Percentiles rank a stretch among this genome's conserved stretches.
Evolutionary conservation across 2,113 vertebrate genomes (phyloP).

Genomic region (Corythoichthys intestinalis): DNA sequence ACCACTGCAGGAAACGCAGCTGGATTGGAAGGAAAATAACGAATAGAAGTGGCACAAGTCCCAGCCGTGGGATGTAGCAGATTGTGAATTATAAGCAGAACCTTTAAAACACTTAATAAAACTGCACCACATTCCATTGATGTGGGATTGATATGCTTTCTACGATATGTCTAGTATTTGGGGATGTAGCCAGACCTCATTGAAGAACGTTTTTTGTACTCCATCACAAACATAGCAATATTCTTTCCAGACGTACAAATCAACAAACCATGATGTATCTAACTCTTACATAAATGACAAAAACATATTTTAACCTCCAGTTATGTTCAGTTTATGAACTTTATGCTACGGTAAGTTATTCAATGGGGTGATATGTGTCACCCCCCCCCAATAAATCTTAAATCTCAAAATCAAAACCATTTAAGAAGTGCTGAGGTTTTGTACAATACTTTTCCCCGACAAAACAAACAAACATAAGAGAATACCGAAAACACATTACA

Average conservation of each 20-base stretch:
- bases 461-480: no score
- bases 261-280: neutral
- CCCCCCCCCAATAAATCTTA: no score
- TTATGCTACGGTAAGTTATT: no score
- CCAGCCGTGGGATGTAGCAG: slow-evolving; percentile 17
- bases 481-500: no score
- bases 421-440: no score
- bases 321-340: no score
- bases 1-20: slow-evolving; percentile 35
- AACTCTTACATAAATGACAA: neutral
- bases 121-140: neutral
- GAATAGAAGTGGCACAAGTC: slow-evolving; percentile 27
- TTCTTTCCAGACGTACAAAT: slow-evolving; percentile 22
- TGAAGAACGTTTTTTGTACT: slow-evolving; percentile 32
- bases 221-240: slow-evolving; percentile 33
- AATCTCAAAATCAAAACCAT: no score
- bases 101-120: neutral
- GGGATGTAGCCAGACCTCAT: slow-evolving; percentile 20
- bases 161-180: neutral
- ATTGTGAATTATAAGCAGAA: slow-evolving; percentile 3
- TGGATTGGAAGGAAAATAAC: neutral
- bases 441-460: no score
- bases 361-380: no score
- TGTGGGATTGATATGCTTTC: neutral
- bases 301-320: no score